Percentiles rank a stretch among this genome's conserved stretches.
These are phyloP conservation scores for Caenorhabditis brenneri DNA, from an alignment of 1,140 invertebrate genomes.

Conservation along the genomic window DNA sequence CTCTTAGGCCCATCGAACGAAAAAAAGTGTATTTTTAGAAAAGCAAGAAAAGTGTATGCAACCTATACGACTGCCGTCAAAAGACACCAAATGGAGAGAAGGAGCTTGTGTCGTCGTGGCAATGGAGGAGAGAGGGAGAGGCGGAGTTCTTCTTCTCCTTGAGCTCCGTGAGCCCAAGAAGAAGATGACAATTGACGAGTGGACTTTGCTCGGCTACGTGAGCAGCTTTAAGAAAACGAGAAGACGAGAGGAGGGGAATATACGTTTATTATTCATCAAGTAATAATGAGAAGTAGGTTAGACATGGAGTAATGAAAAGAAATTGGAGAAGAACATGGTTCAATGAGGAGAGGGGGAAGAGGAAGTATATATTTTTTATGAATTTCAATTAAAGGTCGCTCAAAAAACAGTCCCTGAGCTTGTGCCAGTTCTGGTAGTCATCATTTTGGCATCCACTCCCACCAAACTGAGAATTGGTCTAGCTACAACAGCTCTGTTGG, in stretches of 20 bases:
- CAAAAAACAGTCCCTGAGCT: background rate
- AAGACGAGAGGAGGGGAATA: background rate
- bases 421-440: background rate
- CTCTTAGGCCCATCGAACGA: too few species aligned
- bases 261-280: slow-evolving; percentile 43
- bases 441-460: background rate
- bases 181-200: slow-evolving; percentile 24
- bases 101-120: background rate
- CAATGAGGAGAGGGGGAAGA: too few species aligned
- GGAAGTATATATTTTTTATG: too few species aligned
- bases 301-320: background rate
- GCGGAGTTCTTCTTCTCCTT: too few species aligned
- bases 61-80: too few species aligned
- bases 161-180: too few species aligned
- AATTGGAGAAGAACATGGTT: too few species aligned
- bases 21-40: too few species aligned
- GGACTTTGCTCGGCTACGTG: background rate
- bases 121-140: background rate
- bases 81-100: too few species aligned
- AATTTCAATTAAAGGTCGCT: too few species aligned
- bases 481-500: background rate
- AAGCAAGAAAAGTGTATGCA: too few species aligned
- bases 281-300: background rate
- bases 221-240: too few species aligned
- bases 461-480: background rate